Conservation (phyloP, 2,113 vertebrate genomes). For the Oncorhynchus kisutch region DNA sequence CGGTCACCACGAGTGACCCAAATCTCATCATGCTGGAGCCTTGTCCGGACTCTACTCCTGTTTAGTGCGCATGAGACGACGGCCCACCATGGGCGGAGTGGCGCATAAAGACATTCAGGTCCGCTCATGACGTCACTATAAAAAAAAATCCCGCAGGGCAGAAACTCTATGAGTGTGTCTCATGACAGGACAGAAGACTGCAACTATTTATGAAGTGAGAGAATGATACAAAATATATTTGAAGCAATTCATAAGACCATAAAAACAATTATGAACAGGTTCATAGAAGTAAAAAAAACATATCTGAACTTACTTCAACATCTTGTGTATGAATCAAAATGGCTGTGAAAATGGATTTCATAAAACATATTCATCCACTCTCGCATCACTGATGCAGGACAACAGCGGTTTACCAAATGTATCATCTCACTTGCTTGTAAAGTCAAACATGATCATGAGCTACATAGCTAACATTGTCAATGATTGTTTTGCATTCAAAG, state of each 20-base stretch:
- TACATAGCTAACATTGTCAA: not conserved
- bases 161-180: not conserved
- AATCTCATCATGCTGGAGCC: slow-evolving; percentile 75
- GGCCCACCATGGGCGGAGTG: not conserved
- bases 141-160: not conserved
- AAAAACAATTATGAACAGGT: not conserved
- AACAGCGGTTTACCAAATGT: no score
- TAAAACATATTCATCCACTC: not conserved
- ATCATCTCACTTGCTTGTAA: no score
- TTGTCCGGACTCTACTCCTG: slow-evolving; percentile 64
- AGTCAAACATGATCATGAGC: no score
- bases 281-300: not conserved
- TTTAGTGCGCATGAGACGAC: slow-evolving; percentile 41
- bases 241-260: not conserved
- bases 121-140: slow-evolving; percentile 10
- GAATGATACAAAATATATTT: not conserved
- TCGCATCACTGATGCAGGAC: not conserved
- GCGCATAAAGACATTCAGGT: slow-evolving; percentile 3
- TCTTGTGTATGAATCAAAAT: not conserved
- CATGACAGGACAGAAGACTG: not conserved
- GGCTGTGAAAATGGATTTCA: not conserved
- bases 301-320: not conserved
- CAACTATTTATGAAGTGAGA: slow-evolving; percentile 17
- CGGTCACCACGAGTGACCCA: slow-evolving; percentile 78
- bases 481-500: not conserved